phyloP scores from a whole-genome alignment of 1,140 invertebrate genomes.

The Drosophila arizonae region DNA sequence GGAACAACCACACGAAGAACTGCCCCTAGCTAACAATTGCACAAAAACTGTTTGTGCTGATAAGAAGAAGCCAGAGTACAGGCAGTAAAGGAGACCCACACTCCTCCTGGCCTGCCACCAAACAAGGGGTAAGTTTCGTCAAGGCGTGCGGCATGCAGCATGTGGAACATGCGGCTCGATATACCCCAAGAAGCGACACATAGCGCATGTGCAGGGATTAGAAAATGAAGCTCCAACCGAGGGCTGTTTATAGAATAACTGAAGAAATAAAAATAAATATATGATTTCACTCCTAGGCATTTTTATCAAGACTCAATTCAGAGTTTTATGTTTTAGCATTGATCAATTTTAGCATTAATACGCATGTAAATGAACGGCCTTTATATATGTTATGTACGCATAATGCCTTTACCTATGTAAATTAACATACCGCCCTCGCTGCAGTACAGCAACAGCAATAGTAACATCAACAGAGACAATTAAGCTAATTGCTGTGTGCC shows the following conservation, averaged over 20 bases:
- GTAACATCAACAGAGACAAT: conserved; percentile 57
- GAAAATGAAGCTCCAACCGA: conserved; percentile 3
- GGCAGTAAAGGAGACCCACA: no score
- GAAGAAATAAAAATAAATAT: no score
- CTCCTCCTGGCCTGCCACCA: conserved; percentile 11
- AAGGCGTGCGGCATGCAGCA: conserved; percentile 10
- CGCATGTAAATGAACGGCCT: no score
- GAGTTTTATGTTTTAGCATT: not conserved
- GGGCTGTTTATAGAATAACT: conserved; percentile 1
- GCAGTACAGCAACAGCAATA: conserved; percentile 17
- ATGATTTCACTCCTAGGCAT: not conserved
- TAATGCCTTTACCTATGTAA: not conserved
- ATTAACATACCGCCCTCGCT: conserved; percentile 21
- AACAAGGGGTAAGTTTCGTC: conserved; percentile 41
- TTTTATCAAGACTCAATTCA: not conserved
- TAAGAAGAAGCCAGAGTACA: conserved; percentile 35
- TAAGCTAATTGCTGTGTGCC: conserved; percentile 71
- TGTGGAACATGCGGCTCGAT: conserved; percentile 18
- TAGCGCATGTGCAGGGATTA: conserved; percentile 22
- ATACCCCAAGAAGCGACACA: conserved; percentile 15
- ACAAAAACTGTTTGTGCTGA: conserved; percentile 37
- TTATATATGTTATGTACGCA: no score
- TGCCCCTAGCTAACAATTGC: conserved; percentile 45
- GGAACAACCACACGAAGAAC: conserved; percentile 35
- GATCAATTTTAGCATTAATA: not conserved